Conservation (phyloP, 2,797 vertebrate genomes). For the Fratercula arctica region DNA sequence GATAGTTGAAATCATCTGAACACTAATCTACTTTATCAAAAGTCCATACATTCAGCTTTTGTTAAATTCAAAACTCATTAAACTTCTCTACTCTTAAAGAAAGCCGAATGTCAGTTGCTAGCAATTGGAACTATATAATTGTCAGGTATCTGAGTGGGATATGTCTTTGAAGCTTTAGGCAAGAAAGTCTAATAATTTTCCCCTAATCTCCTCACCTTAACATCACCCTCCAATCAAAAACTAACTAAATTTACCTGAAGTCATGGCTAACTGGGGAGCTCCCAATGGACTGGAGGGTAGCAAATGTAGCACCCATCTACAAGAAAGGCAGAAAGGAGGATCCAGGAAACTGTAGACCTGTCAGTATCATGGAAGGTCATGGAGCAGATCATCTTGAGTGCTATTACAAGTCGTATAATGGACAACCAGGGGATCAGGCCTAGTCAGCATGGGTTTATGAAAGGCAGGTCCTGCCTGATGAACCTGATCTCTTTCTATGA, state of each 20-base stretch:
- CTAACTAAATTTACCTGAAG: neutral
- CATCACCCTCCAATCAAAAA: neutral
- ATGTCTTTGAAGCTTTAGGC: neutral
- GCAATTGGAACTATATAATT: neutral
- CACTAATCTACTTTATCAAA: neutral
- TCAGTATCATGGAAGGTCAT: too few relatives aligned
- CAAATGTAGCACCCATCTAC: too few relatives aligned
- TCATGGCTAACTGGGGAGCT: too few relatives aligned
- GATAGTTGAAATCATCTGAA: neutral
- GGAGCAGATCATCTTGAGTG: too few relatives aligned
- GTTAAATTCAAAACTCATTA: neutral
- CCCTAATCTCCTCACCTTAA: neutral
- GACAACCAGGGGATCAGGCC: too few relatives aligned
- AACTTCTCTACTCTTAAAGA: neutral
- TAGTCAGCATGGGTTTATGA: too few relatives aligned
- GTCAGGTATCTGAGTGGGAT: neutral
- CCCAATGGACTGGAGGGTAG: too few relatives aligned
- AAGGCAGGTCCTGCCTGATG: too few relatives aligned
- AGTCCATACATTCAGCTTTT: neutral
- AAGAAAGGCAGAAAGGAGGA: too few relatives aligned
- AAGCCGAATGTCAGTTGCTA: neutral
- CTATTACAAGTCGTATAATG: too few relatives aligned
- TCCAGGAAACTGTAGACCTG: too few relatives aligned
- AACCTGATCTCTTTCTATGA: too few relatives aligned
- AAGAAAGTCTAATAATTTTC: neutral